A percentile compares a stretch with the other conserved stretches of the same genome.
Evolutionary conservation across 2,113 vertebrate genomes (phyloP).

Genomic region (Melanerpes aurifrons): DNA sequence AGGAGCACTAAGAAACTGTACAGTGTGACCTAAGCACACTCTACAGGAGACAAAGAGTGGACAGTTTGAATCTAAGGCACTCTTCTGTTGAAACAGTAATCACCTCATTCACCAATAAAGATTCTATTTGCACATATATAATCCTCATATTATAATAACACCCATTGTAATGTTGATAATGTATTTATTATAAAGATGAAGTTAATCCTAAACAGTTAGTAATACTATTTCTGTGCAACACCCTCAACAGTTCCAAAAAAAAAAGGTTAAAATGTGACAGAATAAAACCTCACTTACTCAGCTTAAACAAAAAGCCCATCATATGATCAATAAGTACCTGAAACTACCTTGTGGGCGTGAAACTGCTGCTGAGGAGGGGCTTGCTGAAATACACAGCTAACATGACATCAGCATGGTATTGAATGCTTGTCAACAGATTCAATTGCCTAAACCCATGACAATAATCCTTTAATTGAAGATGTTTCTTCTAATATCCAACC

Average conservation of each 20-base stretch:
- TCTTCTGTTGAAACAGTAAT: background rate
- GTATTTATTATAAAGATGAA: background rate
- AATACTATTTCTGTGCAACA: background rate
- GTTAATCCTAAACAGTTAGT: background rate
- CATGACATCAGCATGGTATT: no score
- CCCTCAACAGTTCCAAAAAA: background rate
- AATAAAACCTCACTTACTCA: background rate
- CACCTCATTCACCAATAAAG: background rate
- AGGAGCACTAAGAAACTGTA: background rate
- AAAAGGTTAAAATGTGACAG: background rate
- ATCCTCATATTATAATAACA: background rate
- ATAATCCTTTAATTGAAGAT: no score
- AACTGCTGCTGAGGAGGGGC: background rate
- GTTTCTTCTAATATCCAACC: no score
- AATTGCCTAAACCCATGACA: no score
- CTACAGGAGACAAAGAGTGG: background rate
- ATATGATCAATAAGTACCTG: background rate
- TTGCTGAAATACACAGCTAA: background rate
- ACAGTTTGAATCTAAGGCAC: background rate
- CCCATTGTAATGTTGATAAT: background rate
- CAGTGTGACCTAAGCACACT: background rate
- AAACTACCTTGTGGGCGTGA: rapidly evolving
- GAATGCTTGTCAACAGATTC: no score
- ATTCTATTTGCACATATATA: background rate
- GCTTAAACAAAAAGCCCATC: background rate